phyloP scores from a whole-genome alignment of 2,888 invertebrate genomes.

The Alloplasta piceator region DNA sequence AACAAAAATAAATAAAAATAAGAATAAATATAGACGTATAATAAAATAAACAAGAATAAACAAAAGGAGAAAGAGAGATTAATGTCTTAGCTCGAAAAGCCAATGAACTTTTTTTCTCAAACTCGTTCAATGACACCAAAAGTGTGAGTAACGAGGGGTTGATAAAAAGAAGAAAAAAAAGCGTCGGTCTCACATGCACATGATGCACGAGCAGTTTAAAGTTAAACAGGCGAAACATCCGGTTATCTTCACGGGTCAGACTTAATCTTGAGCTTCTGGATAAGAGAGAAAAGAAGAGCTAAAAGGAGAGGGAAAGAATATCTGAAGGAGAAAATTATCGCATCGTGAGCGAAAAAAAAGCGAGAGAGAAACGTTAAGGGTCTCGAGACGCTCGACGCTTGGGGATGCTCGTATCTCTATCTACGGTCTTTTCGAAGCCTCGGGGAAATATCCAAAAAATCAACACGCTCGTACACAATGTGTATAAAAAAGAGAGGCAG shows the following conservation, averaged over 20 bases:
- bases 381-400: constrained; percentile 56
- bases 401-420: constrained; percentile 75
- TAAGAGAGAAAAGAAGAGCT: constrained; percentile 60
- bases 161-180: constrained; percentile 77
- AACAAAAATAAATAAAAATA: no score
- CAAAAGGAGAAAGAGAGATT: constrained; percentile 19
- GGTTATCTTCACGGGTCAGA: constrained; percentile 82
- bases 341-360: constrained; percentile 48
- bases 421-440: constrained; percentile 66
- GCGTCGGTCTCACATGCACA: constrained; percentile 48
- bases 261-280: constrained; percentile 79
- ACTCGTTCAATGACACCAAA: constrained; percentile 44
- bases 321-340: constrained; percentile 54
- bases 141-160: constrained; percentile 70
- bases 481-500: not conserved
- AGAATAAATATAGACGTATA: constrained; percentile 27
- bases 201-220: constrained; percentile 68
- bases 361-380: constrained; percentile 66
- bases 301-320: constrained; percentile 33
- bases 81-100: constrained; percentile 26
- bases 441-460: not conserved
- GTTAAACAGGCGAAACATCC: constrained; percentile 70
- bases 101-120: constrained; percentile 48
- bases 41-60: not conserved
- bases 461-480: not conserved